These are phyloP conservation scores for Tarsius wallacei DNA, from an alignment of 2,797 vertebrate genomes.

Conservation along the genomic window DNA sequence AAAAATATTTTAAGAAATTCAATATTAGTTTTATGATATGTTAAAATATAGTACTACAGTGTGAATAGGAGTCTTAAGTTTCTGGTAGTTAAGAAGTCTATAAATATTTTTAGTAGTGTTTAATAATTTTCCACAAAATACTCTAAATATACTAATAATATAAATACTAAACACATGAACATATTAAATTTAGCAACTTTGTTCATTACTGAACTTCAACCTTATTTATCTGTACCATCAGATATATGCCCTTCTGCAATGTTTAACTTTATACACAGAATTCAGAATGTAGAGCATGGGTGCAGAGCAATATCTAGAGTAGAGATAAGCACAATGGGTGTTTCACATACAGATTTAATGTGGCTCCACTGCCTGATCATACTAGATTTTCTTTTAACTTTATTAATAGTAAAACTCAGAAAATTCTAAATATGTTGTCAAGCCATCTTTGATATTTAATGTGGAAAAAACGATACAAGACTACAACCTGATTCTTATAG, in stretches of 20 bases:
- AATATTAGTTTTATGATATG: slow-evolving; percentile 56
- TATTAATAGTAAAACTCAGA: slow-evolving; percentile 84
- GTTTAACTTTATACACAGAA: slow-evolving; percentile 86
- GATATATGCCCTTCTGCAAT: slow-evolving; percentile 82
- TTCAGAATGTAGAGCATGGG: slow-evolving; percentile 80
- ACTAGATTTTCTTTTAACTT: slow-evolving; percentile 87
- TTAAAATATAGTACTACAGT: slow-evolving; percentile 28
- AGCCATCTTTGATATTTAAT: slow-evolving; percentile 75
- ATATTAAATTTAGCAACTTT: slow-evolving; percentile 58
- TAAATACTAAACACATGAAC: slow-evolving; percentile 55
- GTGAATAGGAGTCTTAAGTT: slow-evolving; percentile 46
- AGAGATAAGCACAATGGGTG: slow-evolving; percentile 80
- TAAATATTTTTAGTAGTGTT: slow-evolving; percentile 24
- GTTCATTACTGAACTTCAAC: slow-evolving; percentile 60
- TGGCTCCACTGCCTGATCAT: slow-evolving; percentile 65
- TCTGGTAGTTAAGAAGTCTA: slow-evolving; percentile 38
- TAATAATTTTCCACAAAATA: slow-evolving; percentile 61
- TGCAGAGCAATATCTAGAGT: slow-evolving; percentile 71
- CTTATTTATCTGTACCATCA: slow-evolving; percentile 81
- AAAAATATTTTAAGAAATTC: slow-evolving; percentile 79
- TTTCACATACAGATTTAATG: slow-evolving; percentile 79
- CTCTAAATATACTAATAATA: neutral
- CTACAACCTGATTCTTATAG: slow-evolving; percentile 75
- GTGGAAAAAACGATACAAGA: slow-evolving; percentile 58
- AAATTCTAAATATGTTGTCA: slow-evolving; percentile 82